Evolutionary conservation across 1,140 invertebrate genomes (phyloP).

Genomic region (Eciton burchellii): DNA sequence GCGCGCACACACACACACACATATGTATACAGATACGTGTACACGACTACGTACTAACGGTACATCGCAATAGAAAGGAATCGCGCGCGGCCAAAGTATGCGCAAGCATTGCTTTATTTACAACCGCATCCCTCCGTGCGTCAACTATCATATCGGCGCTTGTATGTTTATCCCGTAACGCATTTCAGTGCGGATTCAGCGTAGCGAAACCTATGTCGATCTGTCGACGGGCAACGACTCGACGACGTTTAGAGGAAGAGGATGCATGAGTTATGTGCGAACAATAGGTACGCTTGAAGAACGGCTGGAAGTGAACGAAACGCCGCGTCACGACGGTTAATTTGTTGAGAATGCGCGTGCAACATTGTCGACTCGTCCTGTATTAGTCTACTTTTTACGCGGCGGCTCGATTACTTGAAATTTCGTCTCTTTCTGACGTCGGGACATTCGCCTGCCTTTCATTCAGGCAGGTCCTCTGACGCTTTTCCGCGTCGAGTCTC

Average conservation of each 20-base stretch:
- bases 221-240: slow-evolving; percentile 53
- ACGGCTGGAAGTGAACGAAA: slow-evolving; percentile 18
- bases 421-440: not conserved
- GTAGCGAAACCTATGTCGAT: slow-evolving; percentile 35
- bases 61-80: slow-evolving; percentile 75
- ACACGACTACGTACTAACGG: slow-evolving; percentile 56
- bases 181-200: no score
- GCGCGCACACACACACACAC: not conserved
- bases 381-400: not conserved
- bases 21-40: slow-evolving; percentile 56
- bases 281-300: slow-evolving; percentile 29
- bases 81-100: slow-evolving; percentile 63
- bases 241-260: slow-evolving; percentile 54
- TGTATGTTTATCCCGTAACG: not conserved
- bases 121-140: slow-evolving; percentile 42
- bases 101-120: slow-evolving; percentile 69
- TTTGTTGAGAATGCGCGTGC: not conserved
- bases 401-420: not conserved
- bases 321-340: slow-evolving; percentile 5
- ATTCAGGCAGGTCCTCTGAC: not conserved
- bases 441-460: not conserved
- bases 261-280: slow-evolving; percentile 29
- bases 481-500: no score
- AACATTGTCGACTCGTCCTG: not conserved
- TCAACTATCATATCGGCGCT: not conserved